Conservation (phyloP, 2,888 invertebrate species). For the Pristionchus exspectatus region DNA sequence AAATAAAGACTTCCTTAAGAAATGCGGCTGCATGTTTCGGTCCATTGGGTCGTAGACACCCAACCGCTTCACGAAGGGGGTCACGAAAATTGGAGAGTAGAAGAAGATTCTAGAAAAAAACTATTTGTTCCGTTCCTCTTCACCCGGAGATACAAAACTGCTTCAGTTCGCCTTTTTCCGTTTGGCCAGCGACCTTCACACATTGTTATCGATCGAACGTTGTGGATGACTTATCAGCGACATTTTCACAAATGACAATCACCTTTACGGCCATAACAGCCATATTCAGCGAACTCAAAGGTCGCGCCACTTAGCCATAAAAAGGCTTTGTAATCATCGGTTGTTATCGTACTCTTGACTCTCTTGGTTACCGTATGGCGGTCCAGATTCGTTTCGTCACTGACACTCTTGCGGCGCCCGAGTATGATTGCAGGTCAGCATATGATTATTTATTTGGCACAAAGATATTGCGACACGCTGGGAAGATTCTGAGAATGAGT, state of each 20-base stretch:
- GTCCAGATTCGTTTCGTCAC: conserved; percentile 29
- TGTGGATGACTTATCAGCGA: background rate
- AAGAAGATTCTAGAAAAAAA: background rate
- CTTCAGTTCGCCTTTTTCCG: background rate
- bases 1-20: too few relatives aligned
- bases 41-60: too few relatives aligned
- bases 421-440: conserved; percentile 25
- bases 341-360: background rate
- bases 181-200: background rate
- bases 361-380: background rate
- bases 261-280: background rate
- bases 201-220: background rate
- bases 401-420: background rate
- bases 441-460: background rate
- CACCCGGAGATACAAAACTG: too few relatives aligned
- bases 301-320: background rate
- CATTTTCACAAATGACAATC: background rate
- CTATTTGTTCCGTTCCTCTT: background rate
- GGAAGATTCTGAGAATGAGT: too few relatives aligned
- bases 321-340: background rate
- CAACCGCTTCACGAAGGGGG: too few relatives aligned
- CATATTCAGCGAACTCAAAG: background rate
- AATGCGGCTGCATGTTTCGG: too few relatives aligned
- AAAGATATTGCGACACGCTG: background rate
- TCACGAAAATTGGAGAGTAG: too few relatives aligned